Conservation (phyloP, 2,113 vertebrate genomes). For the Rhadina sibilatrix region DNA sequence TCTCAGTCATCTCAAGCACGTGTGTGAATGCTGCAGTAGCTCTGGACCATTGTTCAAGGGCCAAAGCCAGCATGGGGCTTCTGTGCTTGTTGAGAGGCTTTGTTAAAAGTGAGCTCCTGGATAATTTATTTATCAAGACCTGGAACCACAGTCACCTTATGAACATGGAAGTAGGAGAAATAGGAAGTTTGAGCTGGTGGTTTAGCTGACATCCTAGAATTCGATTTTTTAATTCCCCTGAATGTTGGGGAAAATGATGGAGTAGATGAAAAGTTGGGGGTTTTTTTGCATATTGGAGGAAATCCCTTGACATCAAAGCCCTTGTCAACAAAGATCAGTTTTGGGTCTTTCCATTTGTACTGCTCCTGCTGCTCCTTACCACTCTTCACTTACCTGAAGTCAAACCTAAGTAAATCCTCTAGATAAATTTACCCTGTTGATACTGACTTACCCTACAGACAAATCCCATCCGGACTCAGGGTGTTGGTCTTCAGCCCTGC, state of each 20-base stretch:
- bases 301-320: not conserved
- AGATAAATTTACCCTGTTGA: not conserved
- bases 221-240: not conserved
- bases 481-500: not conserved
- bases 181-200: not conserved
- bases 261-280: not conserved
- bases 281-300: not conserved
- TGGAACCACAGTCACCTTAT: not conserved
- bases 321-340: too few species aligned
- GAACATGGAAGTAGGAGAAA: not conserved
- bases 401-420: not conserved
- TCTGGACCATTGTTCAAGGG: not conserved
- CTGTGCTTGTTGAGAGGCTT: not conserved
- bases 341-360: not conserved
- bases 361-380: not conserved
- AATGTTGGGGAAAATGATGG: not conserved
- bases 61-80: not conserved
- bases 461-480: not conserved
- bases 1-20: not conserved
- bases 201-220: not conserved
- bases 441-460: not conserved
- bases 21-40: rapidly evolving
- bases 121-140: not conserved
- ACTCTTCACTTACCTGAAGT: not conserved
- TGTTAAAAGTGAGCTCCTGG: too few species aligned